Conservation (phyloP, 2,797 vertebrate species). For the Gallinago solitaria region DNA sequence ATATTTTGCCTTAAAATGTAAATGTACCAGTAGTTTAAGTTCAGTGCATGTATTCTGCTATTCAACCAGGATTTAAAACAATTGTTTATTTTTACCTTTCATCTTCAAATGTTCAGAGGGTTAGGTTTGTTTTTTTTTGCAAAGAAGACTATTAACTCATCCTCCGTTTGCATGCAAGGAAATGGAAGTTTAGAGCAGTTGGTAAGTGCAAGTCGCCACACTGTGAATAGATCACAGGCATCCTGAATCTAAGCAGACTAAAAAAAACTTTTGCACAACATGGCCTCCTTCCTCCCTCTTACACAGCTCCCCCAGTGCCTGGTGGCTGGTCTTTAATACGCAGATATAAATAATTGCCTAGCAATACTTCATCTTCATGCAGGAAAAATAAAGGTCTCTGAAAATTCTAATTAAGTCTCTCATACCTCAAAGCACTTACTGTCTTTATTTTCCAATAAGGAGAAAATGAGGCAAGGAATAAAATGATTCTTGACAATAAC, state of each 20-base stretch:
- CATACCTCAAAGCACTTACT: background rate
- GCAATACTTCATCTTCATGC: background rate
- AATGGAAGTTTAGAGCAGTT: background rate
- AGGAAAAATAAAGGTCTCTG: background rate
- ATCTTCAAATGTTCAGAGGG: background rate
- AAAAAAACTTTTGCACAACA: background rate
- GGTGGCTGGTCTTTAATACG: background rate
- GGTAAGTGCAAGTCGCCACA: background rate
- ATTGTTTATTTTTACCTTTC: conserved; percentile 54
- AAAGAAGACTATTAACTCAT: background rate
- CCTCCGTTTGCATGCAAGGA: background rate
- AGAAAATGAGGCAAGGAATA: background rate
- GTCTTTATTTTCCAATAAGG: background rate
- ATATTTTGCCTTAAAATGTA: conserved; percentile 49
- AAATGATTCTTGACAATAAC: background rate
- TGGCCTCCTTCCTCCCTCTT: background rate
- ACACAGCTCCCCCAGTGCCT: background rate
- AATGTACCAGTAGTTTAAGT: conserved; percentile 24
- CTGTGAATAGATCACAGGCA: background rate
- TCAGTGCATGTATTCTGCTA: conserved; percentile 13
- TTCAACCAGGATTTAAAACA: conserved; percentile 48
- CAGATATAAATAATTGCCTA: background rate
- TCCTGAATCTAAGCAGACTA: background rate
- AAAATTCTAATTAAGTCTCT: background rate
- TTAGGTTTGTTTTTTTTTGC: background rate